Evolutionary conservation across 2,113 vertebrate species (phyloP).

Genomic region (Tiliqua scincoides): DNA sequence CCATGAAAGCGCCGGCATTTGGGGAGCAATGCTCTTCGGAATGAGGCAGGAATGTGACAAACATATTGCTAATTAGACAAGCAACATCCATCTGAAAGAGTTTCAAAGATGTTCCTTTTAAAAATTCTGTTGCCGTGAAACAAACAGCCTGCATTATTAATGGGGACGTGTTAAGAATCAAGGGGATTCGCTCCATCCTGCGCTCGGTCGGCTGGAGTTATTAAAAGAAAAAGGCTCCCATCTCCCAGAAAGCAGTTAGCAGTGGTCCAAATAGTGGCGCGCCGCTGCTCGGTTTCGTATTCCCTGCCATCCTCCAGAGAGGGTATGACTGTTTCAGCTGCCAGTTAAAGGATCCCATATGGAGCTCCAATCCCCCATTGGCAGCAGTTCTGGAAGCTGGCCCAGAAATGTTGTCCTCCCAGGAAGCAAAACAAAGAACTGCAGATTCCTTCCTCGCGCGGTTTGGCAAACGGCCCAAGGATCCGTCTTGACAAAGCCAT

Average conservation of each 20-base stretch:
- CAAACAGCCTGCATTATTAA: slow-evolving; percentile 55
- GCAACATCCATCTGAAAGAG: slow-evolving; percentile 29
- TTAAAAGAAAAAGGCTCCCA: neutral
- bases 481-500: neutral
- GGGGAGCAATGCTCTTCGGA: slow-evolving; percentile 33
- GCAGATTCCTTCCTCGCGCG: neutral
- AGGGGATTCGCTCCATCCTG: neutral
- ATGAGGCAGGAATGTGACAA: slow-evolving; percentile 38
- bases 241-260: neutral
- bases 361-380: neutral
- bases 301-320: neutral
- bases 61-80: slow-evolving; percentile 52
- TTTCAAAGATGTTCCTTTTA: slow-evolving; percentile 36
- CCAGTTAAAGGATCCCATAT: neutral
- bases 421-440: neutral
- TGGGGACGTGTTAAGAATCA: slow-evolving; percentile 16
- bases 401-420: neutral
- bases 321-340: neutral
- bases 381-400: slow-evolving; percentile 1
- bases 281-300: neutral
- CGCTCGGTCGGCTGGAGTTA: neutral
- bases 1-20: slow-evolving; percentile 37
- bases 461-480: neutral
- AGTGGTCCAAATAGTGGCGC: neutral
- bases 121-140: slow-evolving; percentile 36